Evolutionary conservation across 2,888 invertebrate genomes (phyloP), one percentile per base, ranked within the genome.

Genomic region (Dicyrtoma fusca): DNA sequence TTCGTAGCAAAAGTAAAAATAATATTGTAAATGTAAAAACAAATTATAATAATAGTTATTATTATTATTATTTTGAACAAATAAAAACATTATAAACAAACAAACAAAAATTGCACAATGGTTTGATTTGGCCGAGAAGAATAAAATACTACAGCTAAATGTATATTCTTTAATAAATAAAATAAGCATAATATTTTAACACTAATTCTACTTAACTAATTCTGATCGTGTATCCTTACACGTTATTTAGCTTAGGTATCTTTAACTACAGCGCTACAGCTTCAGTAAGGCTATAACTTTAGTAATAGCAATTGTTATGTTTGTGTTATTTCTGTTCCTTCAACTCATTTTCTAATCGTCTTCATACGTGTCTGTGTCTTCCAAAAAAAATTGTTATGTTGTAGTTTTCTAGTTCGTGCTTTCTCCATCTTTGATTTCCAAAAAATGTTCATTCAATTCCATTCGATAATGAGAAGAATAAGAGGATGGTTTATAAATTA

Each of bases 31-130:
- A 13, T 23, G 25, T 25, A 57, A 25, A 26, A 57, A 57, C 57
- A 57, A 57, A 57, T 57, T 21, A 25, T 57, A 25, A 57, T 25
- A 57, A 57, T 26, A 57, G 25, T 57, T 25, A 57, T 14, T 34
- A 34, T 34, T 34, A 34, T 34, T 34, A 34, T 34, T 34, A 34
- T 34, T 34, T 34, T 34, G 34, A 34, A 34, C 34, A 34, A 34
- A 61, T 61, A 17, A 44, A 61, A 53, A 21, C 19, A 61, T 44
- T 44, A 59, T 61, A 44, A 53, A 13, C 17, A 61, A 44, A 61
- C 44, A 61, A 61, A 61, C 17, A 44, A 66, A 64, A 64, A 64
- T 64, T 64, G 64, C 64, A 64, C 64, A 64, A 64, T 26, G 64
- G 45, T 64, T 64, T 14, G 49, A 45, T 64, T 64, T 64, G 64